phyloP scores from a whole-genome alignment of 1,140 invertebrate species.

The Semibalanus balanoides region DNA sequence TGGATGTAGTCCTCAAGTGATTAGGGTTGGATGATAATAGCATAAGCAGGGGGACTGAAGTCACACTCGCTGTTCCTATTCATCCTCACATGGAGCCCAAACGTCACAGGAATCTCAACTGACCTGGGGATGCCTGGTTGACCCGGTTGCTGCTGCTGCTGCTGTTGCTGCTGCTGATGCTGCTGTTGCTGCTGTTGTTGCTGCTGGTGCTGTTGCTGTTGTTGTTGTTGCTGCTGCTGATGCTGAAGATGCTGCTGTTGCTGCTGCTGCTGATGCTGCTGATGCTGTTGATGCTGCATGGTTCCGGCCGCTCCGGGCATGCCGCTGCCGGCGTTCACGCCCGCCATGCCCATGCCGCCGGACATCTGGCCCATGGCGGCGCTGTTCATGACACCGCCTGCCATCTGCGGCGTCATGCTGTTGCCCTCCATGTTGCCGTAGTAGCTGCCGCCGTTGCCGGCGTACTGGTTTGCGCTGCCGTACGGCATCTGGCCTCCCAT shows the following conservation, averaged over 20 bases:
- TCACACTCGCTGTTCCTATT: no score
- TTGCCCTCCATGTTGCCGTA: conserved; percentile 15
- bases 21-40: no score
- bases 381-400: conserved; percentile 7
- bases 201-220: conserved; percentile 24
- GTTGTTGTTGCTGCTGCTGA: conserved; percentile 33
- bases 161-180: no score
- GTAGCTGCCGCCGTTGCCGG: conserved; percentile 27
- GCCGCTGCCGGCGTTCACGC: conserved; percentile 15
- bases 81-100: no score
- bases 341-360: conserved; percentile 5
- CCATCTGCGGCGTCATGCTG: conserved; percentile 9
- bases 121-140: conserved; percentile 2
- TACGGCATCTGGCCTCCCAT: conserved; percentile 13
- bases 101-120: background rate
- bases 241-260: conserved; percentile 25
- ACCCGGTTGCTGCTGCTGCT: conserved; percentile 5
- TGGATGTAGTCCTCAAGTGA: no score
- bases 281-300: conserved; percentile 15
- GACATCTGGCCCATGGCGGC: conserved; percentile 17
- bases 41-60: no score
- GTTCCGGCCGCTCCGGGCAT: conserved; percentile 14
- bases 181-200: conserved; percentile 20
- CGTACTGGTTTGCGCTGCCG: conserved; percentile 37
- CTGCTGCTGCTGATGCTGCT: conserved; percentile 15